Percentiles rank a stretch among this genome's conserved stretches.
phyloP scores from a whole-genome alignment of 2,113 vertebrate species.

The Capreolus pygargus region DNA sequence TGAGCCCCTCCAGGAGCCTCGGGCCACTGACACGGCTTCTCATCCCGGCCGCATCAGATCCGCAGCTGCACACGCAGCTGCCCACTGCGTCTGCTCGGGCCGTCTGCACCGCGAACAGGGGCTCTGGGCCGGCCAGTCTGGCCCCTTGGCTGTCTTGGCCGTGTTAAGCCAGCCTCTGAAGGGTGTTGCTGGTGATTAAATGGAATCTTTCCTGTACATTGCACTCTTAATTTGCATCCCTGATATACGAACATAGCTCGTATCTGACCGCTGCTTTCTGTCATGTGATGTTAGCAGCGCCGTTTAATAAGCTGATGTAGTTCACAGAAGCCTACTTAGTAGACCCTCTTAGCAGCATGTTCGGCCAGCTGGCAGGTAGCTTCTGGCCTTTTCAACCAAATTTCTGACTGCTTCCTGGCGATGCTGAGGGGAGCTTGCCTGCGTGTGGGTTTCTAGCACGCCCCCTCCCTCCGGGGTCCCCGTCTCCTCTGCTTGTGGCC shows the following conservation, averaged over 20 bases:
- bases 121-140: no score
- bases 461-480: fast-evolving
- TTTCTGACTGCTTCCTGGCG: not conserved
- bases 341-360: fast-evolving
- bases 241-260: not conserved
- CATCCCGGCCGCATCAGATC: fast-evolving
- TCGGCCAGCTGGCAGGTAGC: fast-evolving
- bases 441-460: no score
- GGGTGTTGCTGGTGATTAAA: not conserved
- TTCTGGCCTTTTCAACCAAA: not conserved
- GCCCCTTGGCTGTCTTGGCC: no score
- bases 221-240: not conserved
- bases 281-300: fast-evolving
- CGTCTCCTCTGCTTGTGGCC: not conserved
- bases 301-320: no score
- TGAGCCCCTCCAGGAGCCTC: not conserved
- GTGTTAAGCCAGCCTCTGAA: not conserved
- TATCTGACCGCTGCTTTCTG: not conserved
- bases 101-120: fast-evolving
- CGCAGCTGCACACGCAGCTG: no score
- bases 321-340: not conserved
- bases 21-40: not conserved
- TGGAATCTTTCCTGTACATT: not conserved
- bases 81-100: fast-evolving
- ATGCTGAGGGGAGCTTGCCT: fast-evolving